Percentiles rank a stretch among this genome's conserved stretches.
These are phyloP conservation scores for Noctua comes DNA, from an alignment of 2,888 invertebrate species.

Conservation along the genomic window DNA sequence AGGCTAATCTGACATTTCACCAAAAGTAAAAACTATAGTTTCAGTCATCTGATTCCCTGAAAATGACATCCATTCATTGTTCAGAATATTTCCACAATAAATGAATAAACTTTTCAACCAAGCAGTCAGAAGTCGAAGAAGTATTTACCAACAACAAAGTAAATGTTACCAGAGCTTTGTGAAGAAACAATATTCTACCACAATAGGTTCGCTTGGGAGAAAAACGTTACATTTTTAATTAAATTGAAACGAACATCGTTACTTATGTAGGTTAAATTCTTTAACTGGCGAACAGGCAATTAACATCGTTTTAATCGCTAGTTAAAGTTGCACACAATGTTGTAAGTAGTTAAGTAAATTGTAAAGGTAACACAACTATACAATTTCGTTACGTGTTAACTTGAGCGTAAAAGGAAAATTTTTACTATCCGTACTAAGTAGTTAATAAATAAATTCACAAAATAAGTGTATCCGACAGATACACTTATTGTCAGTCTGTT, in stretches of 20 bases:
- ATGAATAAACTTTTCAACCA: constrained; percentile 21
- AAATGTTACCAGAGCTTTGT: constrained; percentile 51
- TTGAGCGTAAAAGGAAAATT: neutral
- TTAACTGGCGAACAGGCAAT: constrained; percentile 29
- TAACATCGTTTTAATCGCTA: constrained; percentile 21
- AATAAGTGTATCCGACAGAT: neutral
- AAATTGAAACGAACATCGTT: constrained; percentile 59
- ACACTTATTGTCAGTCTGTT: neutral
- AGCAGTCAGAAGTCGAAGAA: constrained; percentile 21
- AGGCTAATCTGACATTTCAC: too few relatives aligned
- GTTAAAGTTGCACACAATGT: constrained; percentile 14
- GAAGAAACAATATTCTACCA: constrained; percentile 63
- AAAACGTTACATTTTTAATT: constrained; percentile 63
- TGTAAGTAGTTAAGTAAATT: constrained; percentile 13
- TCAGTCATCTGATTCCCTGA: too few relatives aligned
- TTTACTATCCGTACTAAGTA: too few relatives aligned
- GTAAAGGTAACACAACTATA: neutral
- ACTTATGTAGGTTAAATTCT: constrained; percentile 49
- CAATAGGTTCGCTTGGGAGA: constrained; percentile 52
- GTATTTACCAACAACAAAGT: constrained; percentile 42
- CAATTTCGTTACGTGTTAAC: neutral
- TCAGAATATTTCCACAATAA: constrained; percentile 5
- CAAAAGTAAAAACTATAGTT: too few relatives aligned
- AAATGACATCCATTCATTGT: neutral
- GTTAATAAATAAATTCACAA: neutral